Conservation (phyloP, 2,113 vertebrate species). For the Entomyzon cyanotis region DNA sequence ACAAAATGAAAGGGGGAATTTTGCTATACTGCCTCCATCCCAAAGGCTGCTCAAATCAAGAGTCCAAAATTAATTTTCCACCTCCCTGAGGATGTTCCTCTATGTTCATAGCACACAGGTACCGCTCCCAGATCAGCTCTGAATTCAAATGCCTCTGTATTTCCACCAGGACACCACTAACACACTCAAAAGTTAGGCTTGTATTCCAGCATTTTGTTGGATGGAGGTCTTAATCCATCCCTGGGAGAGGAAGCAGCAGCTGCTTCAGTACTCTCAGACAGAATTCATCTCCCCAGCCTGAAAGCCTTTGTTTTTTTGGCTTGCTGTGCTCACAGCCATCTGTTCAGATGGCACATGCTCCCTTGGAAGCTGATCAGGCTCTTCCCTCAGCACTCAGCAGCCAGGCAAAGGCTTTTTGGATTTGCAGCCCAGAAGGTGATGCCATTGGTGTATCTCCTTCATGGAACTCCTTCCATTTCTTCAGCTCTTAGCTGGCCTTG, state of each 20-base stretch:
- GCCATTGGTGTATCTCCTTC: neutral
- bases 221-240: neutral
- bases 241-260: conserved; percentile 11
- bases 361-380: neutral
- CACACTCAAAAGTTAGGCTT: neutral
- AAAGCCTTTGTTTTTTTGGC: conserved; percentile 21
- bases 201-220: neutral
- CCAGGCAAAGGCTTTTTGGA: neutral
- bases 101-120: rapidly evolving
- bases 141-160: neutral
- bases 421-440: neutral
- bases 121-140: neutral
- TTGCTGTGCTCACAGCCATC: conserved; percentile 35
- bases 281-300: neutral
- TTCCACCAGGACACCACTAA: neutral
- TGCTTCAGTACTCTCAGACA: conserved; percentile 16
- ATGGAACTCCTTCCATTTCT: neutral
- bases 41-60: neutral
- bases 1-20: neutral
- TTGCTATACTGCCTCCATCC: neutral
- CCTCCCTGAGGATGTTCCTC: neutral
- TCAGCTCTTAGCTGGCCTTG: neutral
- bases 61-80: neutral
- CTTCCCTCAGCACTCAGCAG: neutral
- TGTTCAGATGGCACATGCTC: conserved; percentile 6